Evolutionary conservation across 2,888 invertebrate genomes (phyloP), one percentile per base, ranked within the genome.

Genomic region (Synanthedon tipuliformis): DNA sequence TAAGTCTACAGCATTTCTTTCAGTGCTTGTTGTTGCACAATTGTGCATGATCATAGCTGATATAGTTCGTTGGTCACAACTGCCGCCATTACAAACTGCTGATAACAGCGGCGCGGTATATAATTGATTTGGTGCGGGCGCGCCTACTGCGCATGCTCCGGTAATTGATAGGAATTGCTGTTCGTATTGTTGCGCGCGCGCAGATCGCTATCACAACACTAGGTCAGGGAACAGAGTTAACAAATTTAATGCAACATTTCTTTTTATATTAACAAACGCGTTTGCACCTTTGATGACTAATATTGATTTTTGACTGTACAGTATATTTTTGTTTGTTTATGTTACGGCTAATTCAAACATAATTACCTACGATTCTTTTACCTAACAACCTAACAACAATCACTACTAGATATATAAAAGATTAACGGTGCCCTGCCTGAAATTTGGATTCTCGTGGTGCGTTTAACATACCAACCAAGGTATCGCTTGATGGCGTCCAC

Each of bases 51-150:
- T 45, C 45, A 45, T 15, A 45, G 15, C 45, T 13, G 45, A 45
- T 45, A 45, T 8, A n/a, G 45, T 45, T 45, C 34, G 13, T 45
- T 45, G 45, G 45, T 45, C 45, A 45, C 45, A n/a, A 45, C 45
- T 45, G 45, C 45, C 45, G 45, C 45, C 7, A 45, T 45, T 45
- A 45, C 15, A 45, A n/a, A 45, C 13, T 15, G 45, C 45, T 45
- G 45, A 45, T 45, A 45, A 45, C 45, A 45, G 13, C 45, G 15
- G n/a, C 61, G 61, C 56, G 59, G 62, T 53, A 61, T 61, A 60
- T 69, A 69, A 70, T 71, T 63, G 69, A 62, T 66, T 61, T 48
- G 51, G 60, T 63, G 56, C 62, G 64, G 69, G 66, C 61, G 66
- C 68, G 67, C 59, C 61, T 34, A 34, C 34, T 51, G 60, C 60